Evolutionary conservation across 2,888 invertebrate genomes (phyloP), one percentile per base, ranked within the genome.

Genomic region (Salpingus planirostris): DNA sequence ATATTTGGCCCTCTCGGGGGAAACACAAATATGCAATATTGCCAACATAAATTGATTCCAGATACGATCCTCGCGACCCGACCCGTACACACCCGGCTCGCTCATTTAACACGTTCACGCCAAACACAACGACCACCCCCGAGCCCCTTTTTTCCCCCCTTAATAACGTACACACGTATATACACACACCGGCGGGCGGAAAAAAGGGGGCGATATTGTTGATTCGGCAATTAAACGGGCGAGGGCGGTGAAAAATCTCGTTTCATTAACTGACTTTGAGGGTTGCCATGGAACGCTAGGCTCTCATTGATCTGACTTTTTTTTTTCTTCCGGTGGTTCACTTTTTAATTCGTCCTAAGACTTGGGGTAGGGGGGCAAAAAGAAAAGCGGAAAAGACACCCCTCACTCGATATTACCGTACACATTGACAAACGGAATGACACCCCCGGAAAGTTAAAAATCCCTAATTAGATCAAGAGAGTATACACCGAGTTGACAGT

Each of bases 21-120:
- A 60, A 54, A 56, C 64, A 64, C 64, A 63, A 64, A 63, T 64
- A 62, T 62, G 64, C 60, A 61, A 63, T 64, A 62, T 60, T 59
- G 59, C 62, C 59, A 57, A 57, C 62, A 64, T 62, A 64, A 64
- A 64, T 64, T 62, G 64, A 64, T 64, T 62, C 59, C 56, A 54
- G 60, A 62, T 62, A 57, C 58, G 55, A 53, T 57, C 54, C 54
- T n/a, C n/a, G n/a, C n/a, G n/a, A n/a, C n/a, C n/a, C n/a, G n/a
- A n/a, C n/a, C n/a, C n/a, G n/a, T n/a, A n/a, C n/a, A n/a, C n/a
- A n/a, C n/a, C 54, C 50, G 45, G 52, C 52, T 55, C 56, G 52
- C 57, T 58, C 56, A 59, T 60, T 61, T 60, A 61, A 60, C 58
- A 57, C 59, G 54, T 59, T 60, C 57, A 18, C 52, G 30, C 7